Percentiles rank a stretch among this genome's conserved stretches.
phyloP scores from a whole-genome alignment of 2,113 vertebrate genomes.

The Elanus axillaris region DNA sequence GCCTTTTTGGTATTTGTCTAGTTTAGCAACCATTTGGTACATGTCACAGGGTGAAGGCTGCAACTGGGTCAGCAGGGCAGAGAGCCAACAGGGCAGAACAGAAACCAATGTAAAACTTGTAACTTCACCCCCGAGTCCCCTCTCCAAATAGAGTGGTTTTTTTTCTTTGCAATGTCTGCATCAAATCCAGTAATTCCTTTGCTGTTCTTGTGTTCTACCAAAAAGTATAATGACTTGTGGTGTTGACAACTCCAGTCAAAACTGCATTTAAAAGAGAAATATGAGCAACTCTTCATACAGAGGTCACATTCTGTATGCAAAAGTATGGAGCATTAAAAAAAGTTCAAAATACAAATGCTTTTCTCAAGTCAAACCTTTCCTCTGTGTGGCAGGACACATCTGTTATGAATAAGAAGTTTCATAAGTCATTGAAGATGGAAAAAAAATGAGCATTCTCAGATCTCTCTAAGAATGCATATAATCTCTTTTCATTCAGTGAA shows the following conservation, averaged over 20 bases:
- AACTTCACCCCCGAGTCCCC: neutral
- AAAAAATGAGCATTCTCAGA: neutral
- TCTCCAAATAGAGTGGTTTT: neutral
- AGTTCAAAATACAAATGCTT: neutral
- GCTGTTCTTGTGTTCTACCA: neutral
- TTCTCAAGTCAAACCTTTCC: neutral
- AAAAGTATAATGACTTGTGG: neutral
- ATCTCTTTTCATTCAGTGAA: neutral
- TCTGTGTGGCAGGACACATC: neutral
- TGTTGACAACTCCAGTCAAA: neutral
- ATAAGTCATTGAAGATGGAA: neutral
- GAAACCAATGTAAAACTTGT: conserved; percentile 24
- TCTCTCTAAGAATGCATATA: neutral
- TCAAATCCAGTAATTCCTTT: conserved; percentile 31
- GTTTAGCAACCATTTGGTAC: conserved; percentile 12
- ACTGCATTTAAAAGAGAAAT: conserved; percentile 8
- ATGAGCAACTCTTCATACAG: neutral
- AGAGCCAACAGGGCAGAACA: neutral
- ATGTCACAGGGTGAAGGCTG: conserved; percentile 13
- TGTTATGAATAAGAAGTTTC: conserved; percentile 12
- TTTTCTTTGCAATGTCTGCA: neutral
- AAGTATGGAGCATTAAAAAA: neutral
- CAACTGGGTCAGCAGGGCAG: neutral
- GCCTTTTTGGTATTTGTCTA: neutral
- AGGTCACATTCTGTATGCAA: conserved; percentile 19